Evolutionary conservation across 2,888 invertebrate species (phyloP), one percentile per base, ranked within the genome.

Genomic region (Clitarchus hookeri): DNA sequence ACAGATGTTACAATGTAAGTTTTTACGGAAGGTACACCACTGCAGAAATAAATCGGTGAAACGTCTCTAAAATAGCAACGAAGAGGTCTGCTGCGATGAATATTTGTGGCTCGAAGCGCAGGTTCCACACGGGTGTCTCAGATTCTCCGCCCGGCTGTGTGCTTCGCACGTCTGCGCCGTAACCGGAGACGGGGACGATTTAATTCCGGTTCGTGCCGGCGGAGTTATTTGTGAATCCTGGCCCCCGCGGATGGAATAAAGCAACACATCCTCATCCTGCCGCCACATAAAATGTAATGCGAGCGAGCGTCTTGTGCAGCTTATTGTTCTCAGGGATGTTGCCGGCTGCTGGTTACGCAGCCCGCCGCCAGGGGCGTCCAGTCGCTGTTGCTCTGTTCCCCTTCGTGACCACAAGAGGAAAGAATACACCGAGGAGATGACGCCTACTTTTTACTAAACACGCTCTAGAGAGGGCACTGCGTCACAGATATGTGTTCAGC

Each of bases 181-280:
- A 65, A 65, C 65, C 65, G 65, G 65, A 19, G 65, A 19, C 65
- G 65, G 65, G 65, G 19, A 65, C 65, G 6, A 65, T 65, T 65
- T 65, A 65, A 65, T 65, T 65, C 65, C 65, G 65, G 23, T 65
- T 65, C 65, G 65, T 65, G 65, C 65, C 23, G 65, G n/a, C 65
- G n/a, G 65, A 65, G 65, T 65, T 65, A 65, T 65, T 65, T 65
- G 65, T 65, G 65, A 65, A 65, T 65, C 65, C 65, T 23, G 23
- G 65, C 65, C 65, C 23, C 65, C 65, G 65, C 65, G 65, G 65
- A 65, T n/a, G 65, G 65, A 65, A 65, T 65, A 65, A 65, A 65
- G 65, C 65, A 65, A 65, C 65, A 65, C 65, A 65, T 65, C 65
- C 65, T 65, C 65, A 65, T 65, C 65, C 65, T n/a, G 65, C 65